A percentile compares a stretch with the other conserved stretches of the same genome.
These are phyloP conservation scores for Heliconius hermathena DNA, from an alignment of 1,140 invertebrate genomes.

Conservation along the genomic window DNA sequence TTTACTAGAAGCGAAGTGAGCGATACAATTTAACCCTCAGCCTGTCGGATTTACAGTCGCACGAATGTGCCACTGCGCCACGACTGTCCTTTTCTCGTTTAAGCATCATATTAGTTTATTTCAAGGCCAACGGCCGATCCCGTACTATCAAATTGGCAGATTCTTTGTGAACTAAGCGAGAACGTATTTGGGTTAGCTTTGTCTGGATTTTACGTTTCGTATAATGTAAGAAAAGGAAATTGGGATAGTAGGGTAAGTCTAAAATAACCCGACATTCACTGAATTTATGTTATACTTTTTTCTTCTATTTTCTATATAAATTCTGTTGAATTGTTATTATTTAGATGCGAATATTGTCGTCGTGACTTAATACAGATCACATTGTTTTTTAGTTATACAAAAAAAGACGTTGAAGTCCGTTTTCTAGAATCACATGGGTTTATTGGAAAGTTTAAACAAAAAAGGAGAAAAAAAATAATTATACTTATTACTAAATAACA, in stretches of 20 bases:
- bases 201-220: slow-evolving; percentile 14
- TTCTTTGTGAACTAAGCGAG: slow-evolving; percentile 15
- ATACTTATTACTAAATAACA: too few species aligned
- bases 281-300: slow-evolving; percentile 1
- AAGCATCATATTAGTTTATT: not conserved
- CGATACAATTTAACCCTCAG: too few species aligned
- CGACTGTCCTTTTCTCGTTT: not conserved
- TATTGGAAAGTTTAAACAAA: too few species aligned
- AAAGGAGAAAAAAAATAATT: too few species aligned
- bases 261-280: not conserved
- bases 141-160: not conserved
- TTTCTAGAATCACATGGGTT: too few species aligned
- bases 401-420: too few species aligned
- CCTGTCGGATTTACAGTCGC: too few species aligned
- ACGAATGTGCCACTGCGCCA: too few species aligned
- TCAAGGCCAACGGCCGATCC: not conserved
- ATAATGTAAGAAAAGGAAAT: slow-evolving; percentile 11
- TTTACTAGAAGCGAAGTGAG: too few species aligned
- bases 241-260: slow-evolving; percentile 12
- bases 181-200: slow-evolving; percentile 15
- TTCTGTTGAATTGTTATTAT: not conserved
- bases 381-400: too few species aligned
- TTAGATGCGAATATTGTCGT: not conserved
- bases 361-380: too few species aligned
- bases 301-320: not conserved